Evolutionary conservation across 2,113 vertebrate species (phyloP), one percentile per base, ranked within the genome.

Genomic region (Emydura subglobosa): DNA sequence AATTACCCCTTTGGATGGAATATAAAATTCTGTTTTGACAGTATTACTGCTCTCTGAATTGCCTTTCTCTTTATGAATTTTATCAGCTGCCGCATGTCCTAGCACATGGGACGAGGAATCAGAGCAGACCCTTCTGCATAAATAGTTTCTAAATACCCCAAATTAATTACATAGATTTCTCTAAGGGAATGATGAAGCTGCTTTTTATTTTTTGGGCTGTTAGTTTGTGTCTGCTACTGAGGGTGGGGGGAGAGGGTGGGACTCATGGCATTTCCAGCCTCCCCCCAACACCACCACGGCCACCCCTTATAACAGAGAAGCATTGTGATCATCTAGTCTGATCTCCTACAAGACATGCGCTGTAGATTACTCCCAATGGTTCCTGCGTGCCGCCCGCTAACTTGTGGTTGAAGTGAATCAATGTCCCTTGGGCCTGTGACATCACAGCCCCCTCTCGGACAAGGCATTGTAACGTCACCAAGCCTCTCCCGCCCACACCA

Each of bases 1-100:
- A 97, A 97, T 98, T 97, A 96, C 92, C 90, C 93, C 95, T 95
- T 93, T 86, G 87, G 80, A 95, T 90, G 96, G 93, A 92, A 93
- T 85, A 49, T 27, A 10, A 55, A 89, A 88, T 16, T 74, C 96
- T 96, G 90, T 96, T 96, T 91, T 95, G 96, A 96, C 96, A 97
- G 96, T 95, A 61, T 82, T 90, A 81, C 94, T 85, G 89, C 96
- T 94, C 87, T 89, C 95, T 51, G 5, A 94, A 92, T 96, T 96
- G 95, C 85, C 78, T 49, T 53, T 95, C 96, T 97, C 93, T 93
- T 97, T 83, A 94, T 92, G 95, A 96, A 93, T 96, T 97, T 95
- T 92, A 95, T 97, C 97, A 94, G 93, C 96, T 93, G 92, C 97
- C 86, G 92, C 7, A 0, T 2, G 1, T 95, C 92, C 94, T 94